Percentiles rank a stretch among this genome's conserved stretches.
These are phyloP conservation scores for Bemisia tabaci DNA, from an alignment of 1,140 invertebrate genomes.

Conservation along the genomic window DNA sequence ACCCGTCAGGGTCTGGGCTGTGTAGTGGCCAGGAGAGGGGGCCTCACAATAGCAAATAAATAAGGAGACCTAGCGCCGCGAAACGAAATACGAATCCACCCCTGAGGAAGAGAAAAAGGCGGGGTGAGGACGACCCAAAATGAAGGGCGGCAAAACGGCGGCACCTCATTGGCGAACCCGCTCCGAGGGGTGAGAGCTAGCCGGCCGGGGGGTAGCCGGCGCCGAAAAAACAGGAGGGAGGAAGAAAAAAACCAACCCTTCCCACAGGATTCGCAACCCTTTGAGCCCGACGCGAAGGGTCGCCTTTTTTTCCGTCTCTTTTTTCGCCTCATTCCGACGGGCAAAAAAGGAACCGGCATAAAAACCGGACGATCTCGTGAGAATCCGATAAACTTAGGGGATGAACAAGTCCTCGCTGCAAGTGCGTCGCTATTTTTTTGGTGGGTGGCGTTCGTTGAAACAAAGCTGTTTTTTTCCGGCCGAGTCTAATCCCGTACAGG, in stretches of 20 bases:
- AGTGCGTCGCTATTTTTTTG: not conserved
- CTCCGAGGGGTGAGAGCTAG: not conserved
- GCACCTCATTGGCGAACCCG: not conserved
- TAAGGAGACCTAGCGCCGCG: no score
- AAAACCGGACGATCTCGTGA: not conserved
- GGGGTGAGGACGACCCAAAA: not conserved
- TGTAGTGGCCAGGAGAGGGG: no score
- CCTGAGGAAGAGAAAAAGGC: not conserved
- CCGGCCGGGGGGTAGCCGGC: not conserved
- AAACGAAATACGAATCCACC: no score
- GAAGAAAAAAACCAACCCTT: not conserved
- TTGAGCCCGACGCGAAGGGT: not conserved
- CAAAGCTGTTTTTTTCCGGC: not conserved
- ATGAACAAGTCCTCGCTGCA: not conserved
- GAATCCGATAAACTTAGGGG: not conserved
- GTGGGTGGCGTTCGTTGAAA: not conserved
- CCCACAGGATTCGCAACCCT: not conserved
- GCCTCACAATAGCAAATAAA: no score
- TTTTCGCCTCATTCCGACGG: not conserved
- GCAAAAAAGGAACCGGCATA: not conserved
- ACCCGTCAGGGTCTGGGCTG: no score
- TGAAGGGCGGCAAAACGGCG: not conserved
- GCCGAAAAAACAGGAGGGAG: not conserved
- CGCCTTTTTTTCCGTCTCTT: not conserved
- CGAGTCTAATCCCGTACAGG: no score